Evolutionary conservation across 2,113 vertebrate genomes (phyloP), one percentile per base, ranked within the genome.

Genomic region (Nothocercus nigrocapillus): DNA sequence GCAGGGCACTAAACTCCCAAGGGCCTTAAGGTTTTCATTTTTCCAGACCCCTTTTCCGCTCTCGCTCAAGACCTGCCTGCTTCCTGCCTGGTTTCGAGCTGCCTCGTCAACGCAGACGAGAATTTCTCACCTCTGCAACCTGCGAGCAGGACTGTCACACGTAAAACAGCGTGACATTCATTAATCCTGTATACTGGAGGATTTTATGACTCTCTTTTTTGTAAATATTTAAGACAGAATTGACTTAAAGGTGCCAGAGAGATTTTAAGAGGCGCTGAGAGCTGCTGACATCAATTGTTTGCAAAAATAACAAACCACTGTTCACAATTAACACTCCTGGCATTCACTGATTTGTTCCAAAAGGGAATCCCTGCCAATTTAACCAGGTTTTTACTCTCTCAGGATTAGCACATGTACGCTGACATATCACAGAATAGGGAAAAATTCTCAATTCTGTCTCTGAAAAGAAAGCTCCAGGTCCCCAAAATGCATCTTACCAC

Each of bases 61-160:
- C 66, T 27, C 17, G 8, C 25, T 42, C 13, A 15, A 30, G 19
- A 20, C 10, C 58, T 1, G 11, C 53, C 62, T 21, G 28, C 11
- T 25, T 56, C 63, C 56, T 20, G 54, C 47, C 28, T 14, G 1
- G 7, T 1, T 3, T 8, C n/a, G 8, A 2, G 11, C 16, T 27
- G 34, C 11, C 36, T 8, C 27, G 2, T 3, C 5, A 0, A 16
- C 4, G 4, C 32, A 3, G 45, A 15, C 5, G 3, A 11, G 32
- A 44, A 15, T 47, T 20, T 5, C 49, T 21, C 28, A 0, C 1
- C 1, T 20, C 6, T n/a, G 51, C 51, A 4, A 17, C 32, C 38
- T 45, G 17, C 34, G 3, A 51, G 25, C 42, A 11, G 25, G 44
- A 25, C 5, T 2, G 4, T 3, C 10, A 30, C 2, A 11, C 16